Base-by-base conservation (phyloP, 2,797 vertebrate species). In the Hippopotamyrus pictus region DNA sequence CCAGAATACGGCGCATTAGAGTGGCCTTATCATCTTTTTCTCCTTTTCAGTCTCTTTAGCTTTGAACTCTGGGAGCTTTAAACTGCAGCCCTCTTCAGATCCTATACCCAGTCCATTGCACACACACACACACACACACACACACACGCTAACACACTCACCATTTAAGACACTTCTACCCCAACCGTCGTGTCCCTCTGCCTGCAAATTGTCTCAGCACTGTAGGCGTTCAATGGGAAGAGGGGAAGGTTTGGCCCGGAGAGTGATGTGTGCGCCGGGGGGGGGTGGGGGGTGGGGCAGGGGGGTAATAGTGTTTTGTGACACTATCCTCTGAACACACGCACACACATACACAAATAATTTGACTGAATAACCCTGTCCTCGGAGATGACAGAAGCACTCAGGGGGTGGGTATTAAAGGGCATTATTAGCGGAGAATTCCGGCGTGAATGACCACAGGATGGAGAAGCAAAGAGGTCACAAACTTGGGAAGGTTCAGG, bases 11-110 rank as follows among this genome's bases (percentile, higher is more conserved):
- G 91, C 93, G 94, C 92, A 93, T 93, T 93, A 91, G 94, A 96
- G 94, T 95, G 95, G 94, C 91, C 93, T 95, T 94, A 94, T 96
- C 95, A 96, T 96, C 95, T 89, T 94, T 92, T 94, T 93, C 93
- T 92, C 88, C 94, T 95, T 95, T 96, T 95, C 93, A 95, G 93
- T 91, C 90, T 90, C 90, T 92, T 94, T 88, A 92, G 94, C 95
- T 96, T 96, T 96, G 95, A 96, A 96, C 94, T 92, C 90, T 90
- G n/a, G 90, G 91, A 90, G 92, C 90, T 94, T 90, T 93, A 92
- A 93, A 92, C 92, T 92, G 90, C 91, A 92, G 89, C 88, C 92
- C 92, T 92, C 92, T 92, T 93, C 91, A 92, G 91, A 92, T 48
- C 62, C 88, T 84, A 82, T 48, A 65, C 76, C 33, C 83, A 19